Evolutionary conservation across 1,140 invertebrate genomes (phyloP).

Genomic region (Cotesia glomerata): DNA sequence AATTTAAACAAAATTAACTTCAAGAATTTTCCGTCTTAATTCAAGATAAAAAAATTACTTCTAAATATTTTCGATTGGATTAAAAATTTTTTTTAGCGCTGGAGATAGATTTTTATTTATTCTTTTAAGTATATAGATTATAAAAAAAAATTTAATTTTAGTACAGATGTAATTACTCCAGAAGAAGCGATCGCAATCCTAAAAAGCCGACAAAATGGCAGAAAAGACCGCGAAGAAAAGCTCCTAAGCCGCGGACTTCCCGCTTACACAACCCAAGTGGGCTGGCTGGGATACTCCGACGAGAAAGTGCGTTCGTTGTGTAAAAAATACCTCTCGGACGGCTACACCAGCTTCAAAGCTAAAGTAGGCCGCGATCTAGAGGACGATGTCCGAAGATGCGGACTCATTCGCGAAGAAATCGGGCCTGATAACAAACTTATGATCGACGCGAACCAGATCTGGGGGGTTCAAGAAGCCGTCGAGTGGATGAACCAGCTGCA

Average conservation of each 20-base stretch:
- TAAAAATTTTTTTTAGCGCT: too few relatives aligned
- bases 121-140: too few relatives aligned
- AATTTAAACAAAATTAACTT: too few relatives aligned
- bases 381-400: conserved; percentile 76
- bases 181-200: conserved; percentile 82
- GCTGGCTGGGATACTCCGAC: conserved; percentile 82
- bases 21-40: too few relatives aligned
- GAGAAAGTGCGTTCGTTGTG: conserved; percentile 74
- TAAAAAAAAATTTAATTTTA: too few relatives aligned
- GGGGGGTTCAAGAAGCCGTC: conserved; percentile 85
- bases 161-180: conserved; percentile 81
- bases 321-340: conserved; percentile 73
- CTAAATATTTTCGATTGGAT: too few relatives aligned
- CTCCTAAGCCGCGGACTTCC: conserved; percentile 73
- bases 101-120: too few relatives aligned
- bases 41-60: too few relatives aligned
- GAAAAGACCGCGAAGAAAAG: conserved; percentile 67
- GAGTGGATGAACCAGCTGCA: conserved; percentile 83
- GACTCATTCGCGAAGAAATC: conserved; percentile 77
- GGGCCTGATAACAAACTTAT: conserved; percentile 78
- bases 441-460: conserved; percentile 92
- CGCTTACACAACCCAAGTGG: conserved; percentile 81
- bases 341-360: conserved; percentile 85
- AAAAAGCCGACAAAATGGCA: conserved; percentile 66
- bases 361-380: conserved; percentile 87